Percentiles rank a stretch among this genome's conserved stretches.
These are phyloP conservation scores for Netelia fuscicornis DNA, from an alignment of 2,888 invertebrate species.

Conservation along the genomic window DNA sequence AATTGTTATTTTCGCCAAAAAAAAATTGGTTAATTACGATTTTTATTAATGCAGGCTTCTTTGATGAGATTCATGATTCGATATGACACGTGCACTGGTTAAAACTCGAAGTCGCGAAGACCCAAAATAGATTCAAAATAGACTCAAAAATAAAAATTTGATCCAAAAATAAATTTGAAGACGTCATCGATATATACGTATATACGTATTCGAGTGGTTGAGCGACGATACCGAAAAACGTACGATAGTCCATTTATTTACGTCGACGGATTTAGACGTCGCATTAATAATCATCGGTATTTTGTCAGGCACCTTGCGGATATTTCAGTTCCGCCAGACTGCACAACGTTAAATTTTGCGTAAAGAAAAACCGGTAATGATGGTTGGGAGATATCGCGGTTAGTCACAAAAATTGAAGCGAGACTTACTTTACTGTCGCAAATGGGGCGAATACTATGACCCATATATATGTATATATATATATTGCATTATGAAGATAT, in stretches of 20 bases:
- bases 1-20: conserved; percentile 8
- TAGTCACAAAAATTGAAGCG: neutral
- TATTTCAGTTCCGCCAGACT: conserved; percentile 48
- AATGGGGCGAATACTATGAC: conserved; percentile 2
- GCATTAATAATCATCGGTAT: conserved; percentile 64
- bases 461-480: conserved; percentile 7
- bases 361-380: neutral
- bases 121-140: no score
- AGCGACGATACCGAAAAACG: conserved; percentile 37
- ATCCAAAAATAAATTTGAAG: conserved; percentile 45
- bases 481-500: conserved; percentile 32
- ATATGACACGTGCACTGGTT: neutral
- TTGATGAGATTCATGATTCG: conserved; percentile 12
- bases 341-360: conserved; percentile 13
- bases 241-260: conserved; percentile 54
- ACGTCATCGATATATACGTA: conserved; percentile 23
- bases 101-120: conserved; percentile 10
- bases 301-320: conserved; percentile 43
- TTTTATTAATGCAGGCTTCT: neutral
- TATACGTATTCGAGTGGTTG: conserved; percentile 22
- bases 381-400: neutral
- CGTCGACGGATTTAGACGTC: conserved; percentile 57
- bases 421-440: neutral
- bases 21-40: neutral
- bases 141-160: conserved; percentile 29